phyloP scores from a whole-genome alignment of 2,888 invertebrate genomes.

The Nesidiocoris tenuis region DNA sequence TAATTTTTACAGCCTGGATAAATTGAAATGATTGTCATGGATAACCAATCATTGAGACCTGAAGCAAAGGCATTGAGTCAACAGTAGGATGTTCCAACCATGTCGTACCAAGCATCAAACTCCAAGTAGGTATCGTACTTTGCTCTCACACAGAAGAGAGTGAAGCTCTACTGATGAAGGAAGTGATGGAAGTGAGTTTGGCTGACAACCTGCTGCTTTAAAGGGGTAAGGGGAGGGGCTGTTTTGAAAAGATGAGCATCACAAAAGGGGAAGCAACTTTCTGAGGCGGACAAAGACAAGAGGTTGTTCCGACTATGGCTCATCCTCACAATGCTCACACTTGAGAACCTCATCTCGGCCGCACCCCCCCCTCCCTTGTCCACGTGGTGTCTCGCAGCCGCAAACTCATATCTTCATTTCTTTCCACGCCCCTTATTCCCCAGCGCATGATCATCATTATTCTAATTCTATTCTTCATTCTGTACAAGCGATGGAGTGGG shows the following conservation, averaged over 20 bases:
- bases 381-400: background rate
- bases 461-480: background rate
- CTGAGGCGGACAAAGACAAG: slow-evolving; percentile 36
- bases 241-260: slow-evolving; percentile 32
- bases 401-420: background rate
- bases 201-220: background rate
- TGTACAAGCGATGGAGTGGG: background rate
- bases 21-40: too few relatives aligned
- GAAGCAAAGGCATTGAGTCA: too few relatives aligned
- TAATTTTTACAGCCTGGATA: too few relatives aligned
- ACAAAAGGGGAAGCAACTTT: slow-evolving; percentile 34
- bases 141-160: too few relatives aligned
- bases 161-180: too few relatives aligned
- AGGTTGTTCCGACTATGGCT: slow-evolving; percentile 8
- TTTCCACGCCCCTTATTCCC: background rate
- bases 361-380: background rate
- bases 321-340: slow-evolving; percentile 33
- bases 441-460: background rate
- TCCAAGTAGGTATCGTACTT: too few relatives aligned
- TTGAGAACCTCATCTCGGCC: slow-evolving; percentile 39
- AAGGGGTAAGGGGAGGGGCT: background rate
- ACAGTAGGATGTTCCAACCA: too few relatives aligned
- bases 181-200: background rate
- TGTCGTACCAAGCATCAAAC: too few relatives aligned
- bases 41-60: too few relatives aligned